Evolutionary conservation across 2,888 invertebrate genomes (phyloP).

Genomic region (Drosophila subsilvestris): DNA sequence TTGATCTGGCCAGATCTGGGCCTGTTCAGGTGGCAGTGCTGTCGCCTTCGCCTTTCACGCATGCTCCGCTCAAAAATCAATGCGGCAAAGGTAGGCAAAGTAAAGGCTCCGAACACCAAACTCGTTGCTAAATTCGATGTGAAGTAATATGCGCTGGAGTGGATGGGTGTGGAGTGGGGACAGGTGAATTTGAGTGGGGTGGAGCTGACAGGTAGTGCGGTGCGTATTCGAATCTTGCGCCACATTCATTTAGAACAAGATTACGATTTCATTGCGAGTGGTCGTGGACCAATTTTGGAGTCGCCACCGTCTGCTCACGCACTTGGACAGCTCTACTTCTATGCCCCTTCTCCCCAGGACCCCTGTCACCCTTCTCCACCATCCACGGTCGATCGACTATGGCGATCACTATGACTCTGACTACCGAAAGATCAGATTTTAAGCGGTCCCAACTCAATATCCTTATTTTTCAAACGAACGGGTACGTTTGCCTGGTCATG

Average conservation of each 20-base stretch:
- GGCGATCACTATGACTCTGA: no score
- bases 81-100: slow-evolving; percentile 41
- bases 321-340: slow-evolving; percentile 33
- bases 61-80: slow-evolving; percentile 62
- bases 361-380: neutral
- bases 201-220: slow-evolving; percentile 11
- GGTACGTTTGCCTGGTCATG: no score
- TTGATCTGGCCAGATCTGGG: slow-evolving; percentile 11
- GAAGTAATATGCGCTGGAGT: slow-evolving; percentile 64
- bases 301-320: slow-evolving; percentile 48
- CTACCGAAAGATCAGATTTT: no score
- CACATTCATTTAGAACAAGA: slow-evolving; percentile 78
- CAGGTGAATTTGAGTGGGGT: slow-evolving; percentile 25
- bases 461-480: no score
- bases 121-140: slow-evolving; percentile 62
- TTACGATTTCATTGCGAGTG: slow-evolving; percentile 53
- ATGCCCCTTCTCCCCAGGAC: slow-evolving; percentile 6
- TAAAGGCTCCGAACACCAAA: slow-evolving; percentile 24
- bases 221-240: slow-evolving; percentile 63
- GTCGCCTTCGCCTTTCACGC: slow-evolving; percentile 65
- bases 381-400: slow-evolving; percentile 39
- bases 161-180: slow-evolving; percentile 19
- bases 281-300: slow-evolving; percentile 31
- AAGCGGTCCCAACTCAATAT: no score
- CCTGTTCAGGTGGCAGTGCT: slow-evolving; percentile 32